Conservation (phyloP, 2,113 vertebrate species). For the Corythornis cristatus region DNA sequence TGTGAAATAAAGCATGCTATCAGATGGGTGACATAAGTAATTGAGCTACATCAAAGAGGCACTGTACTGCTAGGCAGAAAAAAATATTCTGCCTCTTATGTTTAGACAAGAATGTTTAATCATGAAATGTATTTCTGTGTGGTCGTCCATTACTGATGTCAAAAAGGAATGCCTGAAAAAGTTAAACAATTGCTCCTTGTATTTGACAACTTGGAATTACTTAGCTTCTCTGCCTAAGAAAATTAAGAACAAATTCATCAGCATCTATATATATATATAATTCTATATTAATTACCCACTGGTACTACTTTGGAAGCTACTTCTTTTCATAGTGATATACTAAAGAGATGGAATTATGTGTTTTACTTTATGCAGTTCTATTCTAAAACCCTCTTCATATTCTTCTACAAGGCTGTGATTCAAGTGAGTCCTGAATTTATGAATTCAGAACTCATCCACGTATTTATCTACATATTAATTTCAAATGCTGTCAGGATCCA, state of each 20-base stretch:
- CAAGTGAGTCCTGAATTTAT: not conserved
- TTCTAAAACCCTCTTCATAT: not conserved
- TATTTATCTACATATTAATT: not conserved
- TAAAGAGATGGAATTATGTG: not conserved
- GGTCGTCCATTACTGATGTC: not conserved
- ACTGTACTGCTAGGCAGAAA: not conserved
- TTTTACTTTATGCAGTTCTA: not conserved
- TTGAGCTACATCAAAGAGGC: not conserved
- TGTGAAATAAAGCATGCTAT: not conserved
- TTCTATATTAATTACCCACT: not conserved
- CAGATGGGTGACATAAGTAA: not conserved
- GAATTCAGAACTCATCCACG: not conserved
- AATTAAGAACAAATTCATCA: not conserved
- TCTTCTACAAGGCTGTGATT: not conserved
- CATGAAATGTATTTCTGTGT: not conserved
- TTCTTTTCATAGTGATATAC: not conserved
- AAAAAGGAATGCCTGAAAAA: slow-evolving; percentile 13
- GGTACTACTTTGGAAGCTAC: not conserved
- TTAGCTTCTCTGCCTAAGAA: not conserved
- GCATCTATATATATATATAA: not conserved
- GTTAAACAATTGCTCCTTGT: not conserved
- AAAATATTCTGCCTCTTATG: not conserved
- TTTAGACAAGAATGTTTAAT: slow-evolving; percentile 18
- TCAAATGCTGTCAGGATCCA: not conserved
- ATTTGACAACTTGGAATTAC: not conserved